These are phyloP conservation scores for Anguilla pacifica DNA, from an alignment of 2,797 vertebrate species.

Conservation along the genomic window DNA sequence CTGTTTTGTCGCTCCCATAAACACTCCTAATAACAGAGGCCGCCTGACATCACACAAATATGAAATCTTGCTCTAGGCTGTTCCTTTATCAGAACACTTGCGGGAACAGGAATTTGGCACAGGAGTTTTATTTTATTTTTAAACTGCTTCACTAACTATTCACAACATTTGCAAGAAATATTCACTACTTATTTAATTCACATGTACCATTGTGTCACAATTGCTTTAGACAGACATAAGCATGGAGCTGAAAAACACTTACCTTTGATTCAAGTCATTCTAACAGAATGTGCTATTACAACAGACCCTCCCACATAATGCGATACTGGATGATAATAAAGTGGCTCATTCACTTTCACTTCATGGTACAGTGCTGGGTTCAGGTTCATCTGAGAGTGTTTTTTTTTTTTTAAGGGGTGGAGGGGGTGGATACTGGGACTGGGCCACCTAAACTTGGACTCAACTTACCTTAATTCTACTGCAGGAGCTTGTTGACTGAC, in stretches of 20 bases:
- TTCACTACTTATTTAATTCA: background rate
- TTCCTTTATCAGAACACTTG: background rate
- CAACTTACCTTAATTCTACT: background rate
- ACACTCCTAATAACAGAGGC: constrained; percentile 26
- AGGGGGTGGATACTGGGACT: background rate
- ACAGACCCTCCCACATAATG: background rate
- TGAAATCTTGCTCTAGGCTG: constrained; percentile 23
- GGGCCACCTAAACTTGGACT: background rate
- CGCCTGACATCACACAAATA: background rate
- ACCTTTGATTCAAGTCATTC: background rate
- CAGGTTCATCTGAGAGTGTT: background rate
- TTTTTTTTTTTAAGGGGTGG: background rate
- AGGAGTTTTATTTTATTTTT: background rate
- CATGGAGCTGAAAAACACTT: background rate
- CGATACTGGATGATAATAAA: background rate
- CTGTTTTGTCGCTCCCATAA: constrained; percentile 16
- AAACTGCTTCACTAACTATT: background rate
- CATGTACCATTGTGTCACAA: too few species aligned
- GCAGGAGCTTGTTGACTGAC: background rate
- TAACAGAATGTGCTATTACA: background rate
- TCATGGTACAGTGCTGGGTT: background rate
- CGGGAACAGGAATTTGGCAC: background rate
- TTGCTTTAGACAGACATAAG: background rate
- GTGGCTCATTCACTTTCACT: background rate
- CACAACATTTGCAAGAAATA: background rate